A percentile compares a stretch with the other conserved stretches of the same genome.
Conservation (phyloP, 2,888 invertebrate genomes). For the Bembecia ichneumoniformis region DNA sequence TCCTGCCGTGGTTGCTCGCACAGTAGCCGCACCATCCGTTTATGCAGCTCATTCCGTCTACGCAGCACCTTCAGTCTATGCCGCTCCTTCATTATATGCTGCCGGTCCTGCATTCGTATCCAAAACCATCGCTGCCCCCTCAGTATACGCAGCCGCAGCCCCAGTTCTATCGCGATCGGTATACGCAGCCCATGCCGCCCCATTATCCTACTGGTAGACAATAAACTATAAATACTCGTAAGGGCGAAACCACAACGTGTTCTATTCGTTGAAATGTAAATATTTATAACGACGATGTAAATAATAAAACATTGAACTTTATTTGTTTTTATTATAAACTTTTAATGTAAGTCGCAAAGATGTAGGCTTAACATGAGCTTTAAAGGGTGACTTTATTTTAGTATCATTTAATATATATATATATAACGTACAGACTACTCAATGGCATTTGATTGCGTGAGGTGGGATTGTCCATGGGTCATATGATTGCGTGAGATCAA, state of each 20-base stretch:
- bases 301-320: neutral
- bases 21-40: conserved; percentile 16
- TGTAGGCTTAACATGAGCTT: too few species aligned
- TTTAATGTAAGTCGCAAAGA: too few species aligned
- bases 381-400: too few species aligned
- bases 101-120: conserved; percentile 9
- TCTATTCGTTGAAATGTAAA: conserved; percentile 31
- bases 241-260: conserved; percentile 32
- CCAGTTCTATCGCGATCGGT: conserved; percentile 13
- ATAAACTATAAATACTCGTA: conserved; percentile 4
- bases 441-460: too few species aligned
- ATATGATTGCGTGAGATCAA: too few species aligned
- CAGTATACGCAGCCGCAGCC: conserved; percentile 14
- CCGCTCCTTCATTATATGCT: conserved; percentile 18
- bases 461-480: too few species aligned
- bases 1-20: conserved; percentile 12
- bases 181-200: conserved; percentile 29
- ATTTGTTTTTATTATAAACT: too few species aligned
- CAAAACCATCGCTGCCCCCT: conserved; percentile 16
- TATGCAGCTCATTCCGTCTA: conserved; percentile 14
- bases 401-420: too few species aligned
- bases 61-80: conserved; percentile 13
- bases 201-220: conserved; percentile 47
- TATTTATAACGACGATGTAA: conserved; percentile 10
- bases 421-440: too few species aligned